Conservation (phyloP, 23 tunicate species). For the Ascidia mentula region DNA sequence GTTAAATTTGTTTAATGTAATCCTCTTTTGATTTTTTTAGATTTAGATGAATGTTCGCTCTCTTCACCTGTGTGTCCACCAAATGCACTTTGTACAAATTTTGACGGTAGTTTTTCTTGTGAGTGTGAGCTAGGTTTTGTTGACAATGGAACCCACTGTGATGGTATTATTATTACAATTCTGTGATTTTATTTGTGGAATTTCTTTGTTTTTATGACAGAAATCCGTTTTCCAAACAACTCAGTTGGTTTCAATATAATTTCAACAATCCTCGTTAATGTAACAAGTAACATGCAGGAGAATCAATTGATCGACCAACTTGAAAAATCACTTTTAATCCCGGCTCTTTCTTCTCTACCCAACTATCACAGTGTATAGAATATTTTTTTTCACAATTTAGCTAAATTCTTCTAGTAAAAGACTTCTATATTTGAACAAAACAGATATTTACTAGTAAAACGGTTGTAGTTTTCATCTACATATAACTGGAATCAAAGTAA, state of each 20-base stretch:
- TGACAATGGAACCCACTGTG: background rate
- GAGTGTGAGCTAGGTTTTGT: background rate
- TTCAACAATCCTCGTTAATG: background rate
- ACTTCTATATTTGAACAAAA: too few relatives aligned
- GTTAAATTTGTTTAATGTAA: too few relatives aligned
- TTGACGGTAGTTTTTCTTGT: background rate
- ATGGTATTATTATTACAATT: background rate
- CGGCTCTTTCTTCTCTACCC: background rate
- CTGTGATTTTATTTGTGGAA: too few relatives aligned
- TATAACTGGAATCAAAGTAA: too few relatives aligned
- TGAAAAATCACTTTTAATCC: background rate
- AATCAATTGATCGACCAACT: background rate
- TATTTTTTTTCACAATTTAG: too few relatives aligned
- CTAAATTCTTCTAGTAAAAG: too few relatives aligned
- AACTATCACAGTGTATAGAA: background rate
- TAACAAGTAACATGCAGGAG: background rate
- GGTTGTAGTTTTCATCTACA: too few relatives aligned
- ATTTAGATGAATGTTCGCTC: background rate
- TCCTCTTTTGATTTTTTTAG: too few relatives aligned
- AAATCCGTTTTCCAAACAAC: background rate
- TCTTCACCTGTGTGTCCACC: background rate
- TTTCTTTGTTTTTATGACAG: background rate
- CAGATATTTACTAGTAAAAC: too few relatives aligned
- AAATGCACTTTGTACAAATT: background rate
- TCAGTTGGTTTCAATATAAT: background rate